Percentiles rank a stretch among this genome's conserved stretches.
Conservation (phyloP, 2,888 invertebrate genomes). For the Mythimna pallens region DNA sequence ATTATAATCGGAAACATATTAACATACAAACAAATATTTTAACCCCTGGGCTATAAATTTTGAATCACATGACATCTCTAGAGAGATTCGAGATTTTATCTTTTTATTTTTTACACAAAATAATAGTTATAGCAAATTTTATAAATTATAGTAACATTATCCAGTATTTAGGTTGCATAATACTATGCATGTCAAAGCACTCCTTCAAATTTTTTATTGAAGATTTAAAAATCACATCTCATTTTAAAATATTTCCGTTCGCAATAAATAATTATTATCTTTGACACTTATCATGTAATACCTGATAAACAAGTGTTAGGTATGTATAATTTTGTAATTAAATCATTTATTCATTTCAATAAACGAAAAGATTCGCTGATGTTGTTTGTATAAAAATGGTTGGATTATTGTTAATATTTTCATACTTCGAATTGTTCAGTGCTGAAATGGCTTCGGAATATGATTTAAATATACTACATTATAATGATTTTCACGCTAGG, state of each 20-base stretch:
- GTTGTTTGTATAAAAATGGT: conserved; percentile 14
- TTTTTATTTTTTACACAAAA: no score
- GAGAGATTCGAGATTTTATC: no score
- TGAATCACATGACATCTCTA: no score
- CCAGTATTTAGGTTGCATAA: neutral
- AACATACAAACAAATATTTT: no score
- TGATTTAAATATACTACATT: conserved; percentile 83
- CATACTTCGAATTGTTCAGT: conserved; percentile 56
- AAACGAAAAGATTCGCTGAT: neutral
- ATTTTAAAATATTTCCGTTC: neutral
- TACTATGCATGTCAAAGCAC: neutral
- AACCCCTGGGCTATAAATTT: no score
- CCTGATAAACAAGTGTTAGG: conserved; percentile 14
- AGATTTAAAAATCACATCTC: conserved; percentile 8
- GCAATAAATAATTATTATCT: neutral
- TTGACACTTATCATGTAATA: conserved; percentile 25
- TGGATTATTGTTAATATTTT: conserved; percentile 24
- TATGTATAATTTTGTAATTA: neutral
- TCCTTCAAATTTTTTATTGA: conserved; percentile 2
- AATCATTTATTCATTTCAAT: neutral
- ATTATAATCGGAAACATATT: no score
- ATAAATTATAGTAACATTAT: no score
- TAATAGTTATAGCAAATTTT: no score
- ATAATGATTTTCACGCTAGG: conserved; percentile 87
- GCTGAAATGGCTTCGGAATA: conserved; percentile 67